Base-by-base conservation (phyloP, 2,888 invertebrate species). In the Mesochorus sp. region DNA sequence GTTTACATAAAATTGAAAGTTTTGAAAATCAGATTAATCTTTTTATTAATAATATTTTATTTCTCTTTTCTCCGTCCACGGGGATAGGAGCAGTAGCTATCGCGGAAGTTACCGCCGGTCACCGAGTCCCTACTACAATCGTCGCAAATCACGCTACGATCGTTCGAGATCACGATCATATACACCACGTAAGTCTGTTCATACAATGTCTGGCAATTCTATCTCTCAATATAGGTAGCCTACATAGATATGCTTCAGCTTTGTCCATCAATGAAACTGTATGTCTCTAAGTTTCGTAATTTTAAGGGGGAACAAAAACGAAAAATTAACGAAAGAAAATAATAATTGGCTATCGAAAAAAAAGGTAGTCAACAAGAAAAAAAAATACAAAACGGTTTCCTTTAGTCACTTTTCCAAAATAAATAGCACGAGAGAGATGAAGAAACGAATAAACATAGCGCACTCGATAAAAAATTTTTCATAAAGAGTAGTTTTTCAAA, bases 151-250 rank as follows among this genome's bases (percentile, higher is more conserved):
- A 80, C 94, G 95, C 85, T 95, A 95, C 90, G 95, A 95, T 83
- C 93, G 95, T 75, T 95, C 96, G 82, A 94, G 96, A 86, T 96
- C 94, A 73, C 92, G 94, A 73, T 94, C 96, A 81, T 95, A 95
- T 91, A 95, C 95, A 86, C 96, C 96, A 91, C 95, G 95, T 96
- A 94, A 95, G 95, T 95, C 88, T 81, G 80, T 84, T 81, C 85
- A 84, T 83, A 81, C 82, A 68, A 80, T 79, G 75, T 74, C 81
- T 81, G 83, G 78, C 76, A 81, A 82, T 84, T 83, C 81, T 62
- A 79, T 77, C 49, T 75, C 77, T 67, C 71, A 68, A 73, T 76
- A 76, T 72, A 67, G 73, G 80, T 81, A 85, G 87, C 86, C 83
- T 85, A 86, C 86, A 86, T 83, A 77, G 82, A 85, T 86, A 85